Percentiles rank a stretch among this genome's conserved stretches.
These are phyloP conservation scores for Aphelenchoides fujianensis DNA, from an alignment of 1,140 invertebrate species.

Conservation along the genomic window DNA sequence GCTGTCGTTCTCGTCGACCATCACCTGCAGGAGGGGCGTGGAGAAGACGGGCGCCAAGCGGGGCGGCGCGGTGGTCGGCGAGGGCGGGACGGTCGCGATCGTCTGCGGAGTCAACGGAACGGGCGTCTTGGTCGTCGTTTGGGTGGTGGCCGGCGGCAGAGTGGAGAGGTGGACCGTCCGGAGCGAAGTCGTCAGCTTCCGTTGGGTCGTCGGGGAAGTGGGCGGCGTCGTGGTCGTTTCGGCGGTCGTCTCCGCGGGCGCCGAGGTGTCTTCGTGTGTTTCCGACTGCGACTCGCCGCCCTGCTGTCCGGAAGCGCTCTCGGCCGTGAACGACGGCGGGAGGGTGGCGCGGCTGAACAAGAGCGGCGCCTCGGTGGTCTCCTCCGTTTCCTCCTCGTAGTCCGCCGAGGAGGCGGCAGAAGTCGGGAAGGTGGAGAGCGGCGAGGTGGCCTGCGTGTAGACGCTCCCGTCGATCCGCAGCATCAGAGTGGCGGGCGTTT, in stretches of 20 bases:
- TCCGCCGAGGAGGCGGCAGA: neutral
- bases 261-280: neutral
- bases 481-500: conserved; percentile 44
- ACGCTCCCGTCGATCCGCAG: conserved; percentile 41
- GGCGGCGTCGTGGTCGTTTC: neutral
- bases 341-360: conserved; percentile 13
- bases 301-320: neutral
- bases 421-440: neutral
- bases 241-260: neutral
- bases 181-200: neutral
- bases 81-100: neutral
- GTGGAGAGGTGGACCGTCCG: neutral
- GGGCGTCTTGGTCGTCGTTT: conserved; percentile 9
- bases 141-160: neutral
- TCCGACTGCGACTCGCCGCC: neutral
- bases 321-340: conserved; percentile 7
- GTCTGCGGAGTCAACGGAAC: conserved; percentile 11
- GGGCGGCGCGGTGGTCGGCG: neutral
- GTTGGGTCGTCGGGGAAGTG: neutral
- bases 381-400: conserved; percentile 4
- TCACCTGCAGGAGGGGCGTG: conserved; percentile 42
- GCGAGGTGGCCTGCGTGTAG: conserved; percentile 15
- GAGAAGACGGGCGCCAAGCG: conserved; percentile 52
- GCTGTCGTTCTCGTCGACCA: conserved; percentile 56
- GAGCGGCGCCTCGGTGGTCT: neutral